Conservation (phyloP, 2,888 invertebrate genomes). For the Agrochola lota region DNA sequence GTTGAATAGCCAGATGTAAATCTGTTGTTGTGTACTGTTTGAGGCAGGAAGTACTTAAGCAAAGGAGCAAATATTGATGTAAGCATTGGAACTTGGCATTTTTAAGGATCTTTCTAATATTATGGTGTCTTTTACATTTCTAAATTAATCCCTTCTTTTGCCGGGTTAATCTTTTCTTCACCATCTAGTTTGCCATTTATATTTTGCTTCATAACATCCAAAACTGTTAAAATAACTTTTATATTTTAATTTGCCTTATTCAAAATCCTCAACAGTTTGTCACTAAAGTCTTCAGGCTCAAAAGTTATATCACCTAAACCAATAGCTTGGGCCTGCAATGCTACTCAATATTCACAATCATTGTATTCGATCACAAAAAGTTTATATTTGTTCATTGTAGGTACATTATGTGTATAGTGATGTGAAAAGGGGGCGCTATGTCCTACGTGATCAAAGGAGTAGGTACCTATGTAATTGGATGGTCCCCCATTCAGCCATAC, state of each 20-base stretch:
- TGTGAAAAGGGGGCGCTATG: slow-evolving; percentile 55
- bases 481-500: slow-evolving; percentile 51
- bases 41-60: not conserved
- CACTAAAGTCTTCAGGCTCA: not conserved
- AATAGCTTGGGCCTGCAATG: not conserved
- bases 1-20: slow-evolving; percentile 24
- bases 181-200: slow-evolving; percentile 3
- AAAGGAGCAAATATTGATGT: slow-evolving; percentile 7
- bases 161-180: slow-evolving; percentile 9
- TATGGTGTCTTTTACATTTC: not conserved
- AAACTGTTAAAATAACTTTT: not conserved
- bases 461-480: slow-evolving; percentile 61
- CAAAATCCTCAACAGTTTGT: not conserved
- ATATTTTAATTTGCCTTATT: not conserved
- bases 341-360: not conserved
- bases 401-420: slow-evolving; percentile 32
- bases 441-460: slow-evolving; percentile 69
- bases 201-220: not conserved
- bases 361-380: slow-evolving; percentile 8
- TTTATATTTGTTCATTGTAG: slow-evolving; percentile 45
- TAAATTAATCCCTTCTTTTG: not conserved
- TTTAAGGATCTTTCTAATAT: not conserved
- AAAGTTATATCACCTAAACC: not conserved
- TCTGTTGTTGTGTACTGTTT: slow-evolving; percentile 7
- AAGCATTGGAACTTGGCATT: not conserved